Percentiles rank a stretch among this genome's conserved stretches.
Evolutionary conservation across 1,140 invertebrate species (phyloP).

Genomic region (Globodera rostochiensis): DNA sequence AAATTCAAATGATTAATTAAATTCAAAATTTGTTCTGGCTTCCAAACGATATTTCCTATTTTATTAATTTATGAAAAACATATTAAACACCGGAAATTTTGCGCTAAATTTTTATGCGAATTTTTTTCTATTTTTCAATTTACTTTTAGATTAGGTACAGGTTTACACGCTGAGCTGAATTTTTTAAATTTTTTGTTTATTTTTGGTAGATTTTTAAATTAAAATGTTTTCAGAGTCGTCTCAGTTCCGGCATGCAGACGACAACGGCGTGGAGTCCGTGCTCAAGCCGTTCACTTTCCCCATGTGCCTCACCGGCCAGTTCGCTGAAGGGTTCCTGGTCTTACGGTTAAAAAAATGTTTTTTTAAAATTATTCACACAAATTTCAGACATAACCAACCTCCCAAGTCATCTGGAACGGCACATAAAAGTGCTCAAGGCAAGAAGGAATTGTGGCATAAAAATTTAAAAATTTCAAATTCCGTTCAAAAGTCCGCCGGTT

Average conservation of each 20-base stretch:
- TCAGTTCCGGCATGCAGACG: conserved; percentile 28
- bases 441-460: not conserved
- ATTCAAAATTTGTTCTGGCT: too few relatives aligned
- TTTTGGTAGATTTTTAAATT: not conserved
- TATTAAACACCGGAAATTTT: too few relatives aligned
- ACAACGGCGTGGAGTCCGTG: conserved; percentile 61
- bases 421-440: conserved; percentile 38
- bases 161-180: not conserved
- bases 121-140: too few relatives aligned
- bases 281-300: conserved; percentile 57
- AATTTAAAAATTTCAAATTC: not conserved
- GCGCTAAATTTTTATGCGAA: too few relatives aligned
- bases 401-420: conserved; percentile 34
- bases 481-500: not conserved
- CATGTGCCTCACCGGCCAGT: conserved; percentile 53
- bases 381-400: conserved; percentile 23
- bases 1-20: too few relatives aligned
- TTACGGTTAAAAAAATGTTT: conserved; percentile 52
- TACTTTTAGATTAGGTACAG: too few relatives aligned
- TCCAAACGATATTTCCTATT: too few relatives aligned
- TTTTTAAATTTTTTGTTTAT: not conserved
- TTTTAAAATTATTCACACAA: conserved; percentile 18
- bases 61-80: too few relatives aligned
- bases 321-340: conserved; percentile 58
- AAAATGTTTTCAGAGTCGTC: conserved; percentile 44